phyloP scores from a whole-genome alignment of 2,888 invertebrate genomes.

The Fissipunctia ypsillon region DNA sequence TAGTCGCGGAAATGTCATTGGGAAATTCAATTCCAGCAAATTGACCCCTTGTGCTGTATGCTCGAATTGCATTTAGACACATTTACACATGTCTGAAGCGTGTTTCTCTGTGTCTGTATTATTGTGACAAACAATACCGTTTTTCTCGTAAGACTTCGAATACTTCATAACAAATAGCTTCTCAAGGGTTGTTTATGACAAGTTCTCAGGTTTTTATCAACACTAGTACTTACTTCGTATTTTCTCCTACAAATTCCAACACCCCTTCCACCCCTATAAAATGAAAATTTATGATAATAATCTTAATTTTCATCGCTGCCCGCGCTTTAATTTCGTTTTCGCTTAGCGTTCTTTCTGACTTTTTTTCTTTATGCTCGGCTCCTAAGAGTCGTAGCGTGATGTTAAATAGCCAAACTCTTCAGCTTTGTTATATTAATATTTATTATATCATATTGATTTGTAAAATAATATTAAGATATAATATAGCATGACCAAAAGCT shows the following conservation, averaged over 20 bases:
- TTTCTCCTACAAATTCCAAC: not conserved
- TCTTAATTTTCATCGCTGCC: no score
- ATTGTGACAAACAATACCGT: not conserved
- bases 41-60: not conserved
- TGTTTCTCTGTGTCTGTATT: not conserved
- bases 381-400: not conserved
- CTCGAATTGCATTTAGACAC: not conserved
- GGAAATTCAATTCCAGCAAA: conserved; percentile 16
- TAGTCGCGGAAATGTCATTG: conserved; percentile 11
- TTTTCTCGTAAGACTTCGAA: not conserved
- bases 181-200: not conserved
- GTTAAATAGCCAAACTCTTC: not conserved
- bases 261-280: not conserved
- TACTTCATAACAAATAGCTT: not conserved
- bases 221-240: not conserved
- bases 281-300: not conserved
- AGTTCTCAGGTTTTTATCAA: not conserved
- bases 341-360: not conserved
- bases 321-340: no score
- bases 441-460: not conserved
- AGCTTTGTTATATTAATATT: not conserved
- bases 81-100: not conserved
- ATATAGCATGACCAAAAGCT: not conserved
- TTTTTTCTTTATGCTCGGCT: not conserved
- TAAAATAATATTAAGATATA: not conserved